Base-by-base conservation (phyloP, 2,797 vertebrate genomes). In the Borostomias antarcticus region DNA sequence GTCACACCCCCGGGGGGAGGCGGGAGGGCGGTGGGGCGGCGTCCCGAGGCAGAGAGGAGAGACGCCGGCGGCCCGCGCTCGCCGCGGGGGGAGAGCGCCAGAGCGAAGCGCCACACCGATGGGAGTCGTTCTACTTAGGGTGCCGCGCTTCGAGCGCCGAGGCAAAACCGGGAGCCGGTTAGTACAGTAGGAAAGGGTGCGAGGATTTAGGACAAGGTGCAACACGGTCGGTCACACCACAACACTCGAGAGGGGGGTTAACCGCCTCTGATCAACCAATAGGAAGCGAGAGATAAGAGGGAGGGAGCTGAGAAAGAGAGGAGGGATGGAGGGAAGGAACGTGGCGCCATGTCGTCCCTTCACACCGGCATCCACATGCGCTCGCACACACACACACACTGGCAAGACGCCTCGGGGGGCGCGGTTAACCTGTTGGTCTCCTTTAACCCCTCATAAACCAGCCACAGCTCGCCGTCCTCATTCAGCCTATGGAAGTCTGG, bases 391-490 rank as follows among this genome's bases (percentile, higher is more conserved):
- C n/a, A n/a, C n/a, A n/a, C n/a, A n/a, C n/a, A n/a, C n/a, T n/a
- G n/a, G n/a, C n/a, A 43, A 59, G 70, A 66, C 59, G 63, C 77
- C 87, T 80, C 57, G 80, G 86, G 83, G 90, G 86, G 80, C 91
- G 77, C 88, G 70, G 78, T 82, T 93, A 95, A 99, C 97, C 97
- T 99, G 96, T 96, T 96, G 89, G 96, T 93, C 92, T 96, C 94
- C 94, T 98, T 98, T 93, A 98, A 95, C 93, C 97, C 97, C 94
- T 98, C 94, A 95, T 98, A 98, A 91, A 95, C 97, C 95, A 99
- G 95, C 96, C 95, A 98, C 89, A 98, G 95, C 89, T 98, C 96
- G 91, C 96, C 95, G 70, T 98, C 96, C 95, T 99, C 97, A 94
- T 98, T 98, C 95, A 99, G 89, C 89, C 93, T 85, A 91, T 93